Evolutionary conservation across 2,113 vertebrate genomes (phyloP), one percentile per base, ranked within the genome.

Genomic region (Poeciliopsis occidentalis): DNA sequence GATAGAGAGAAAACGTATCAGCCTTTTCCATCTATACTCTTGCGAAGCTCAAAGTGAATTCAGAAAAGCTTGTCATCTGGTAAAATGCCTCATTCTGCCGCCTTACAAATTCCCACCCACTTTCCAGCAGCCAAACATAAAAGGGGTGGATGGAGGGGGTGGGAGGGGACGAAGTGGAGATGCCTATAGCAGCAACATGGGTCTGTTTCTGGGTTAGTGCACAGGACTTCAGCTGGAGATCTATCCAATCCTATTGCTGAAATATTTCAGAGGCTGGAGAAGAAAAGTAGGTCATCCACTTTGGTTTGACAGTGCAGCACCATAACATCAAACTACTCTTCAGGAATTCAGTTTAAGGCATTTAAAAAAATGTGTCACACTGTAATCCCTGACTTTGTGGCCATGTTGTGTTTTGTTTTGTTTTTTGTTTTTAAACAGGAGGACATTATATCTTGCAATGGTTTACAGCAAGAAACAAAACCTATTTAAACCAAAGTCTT

Each of bases 251-350:
- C 87, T 85, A 85, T 90, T 92, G 89, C 90, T 89, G 90, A 93
- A 93, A 92, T 91, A 91, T 92, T 94, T 93, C 86, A 84, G 88
- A 91, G 88, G 83, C 89, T 85, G 64, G 65, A 70, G 70, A 68
- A 71, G 73, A 79, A 91, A 93, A 93, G 86, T 94, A 91, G 92
- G 93, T 94, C 93, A 94, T 89, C 88, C 83, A 90, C 85, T 89
- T 92, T 86, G 60, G 17, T 93, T 92, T 91, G 92, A 93, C 88
- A 89, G 85, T 85, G 82, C 78, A 90, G 87, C 64, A 12, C 51
- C 72, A 75, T 91, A 82, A 90, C 89, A 92, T 91, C 84, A 85
- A 88, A 88, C 81, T 85, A 83, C 87, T 92, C 90, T 92, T 92
- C 70, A 94, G 85, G 91, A 93, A 93, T 88, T 81, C 79, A 69